Conservation (phyloP, 2,888 invertebrate species). For the Diogma glabrata region DNA sequence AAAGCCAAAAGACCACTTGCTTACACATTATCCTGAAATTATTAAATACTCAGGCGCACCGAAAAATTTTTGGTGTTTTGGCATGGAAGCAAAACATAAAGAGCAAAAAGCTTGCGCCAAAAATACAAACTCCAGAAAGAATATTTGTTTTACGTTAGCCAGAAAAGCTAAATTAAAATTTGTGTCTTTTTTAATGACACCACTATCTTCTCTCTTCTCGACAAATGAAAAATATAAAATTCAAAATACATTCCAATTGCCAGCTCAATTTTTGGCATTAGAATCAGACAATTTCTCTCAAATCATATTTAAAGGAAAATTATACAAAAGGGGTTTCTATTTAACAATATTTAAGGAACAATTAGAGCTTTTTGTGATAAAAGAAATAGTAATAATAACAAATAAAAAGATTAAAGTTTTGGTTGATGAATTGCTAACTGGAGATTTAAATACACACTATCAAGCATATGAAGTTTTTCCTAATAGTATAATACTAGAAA, state of each 20-base stretch:
- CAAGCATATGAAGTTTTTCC: background rate
- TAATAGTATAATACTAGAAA: background rate
- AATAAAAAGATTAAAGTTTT: background rate
- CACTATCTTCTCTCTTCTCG: background rate
- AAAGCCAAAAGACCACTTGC: conserved; percentile 13
- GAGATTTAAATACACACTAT: background rate
- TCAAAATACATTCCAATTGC: too few species aligned
- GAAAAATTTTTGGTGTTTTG: conserved; percentile 11
- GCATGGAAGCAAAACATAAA: conserved; percentile 12
- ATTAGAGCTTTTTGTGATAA: conserved; percentile 2
- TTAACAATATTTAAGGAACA: background rate
- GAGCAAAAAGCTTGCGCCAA: conserved; percentile 10
- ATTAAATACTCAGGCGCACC: conserved; percentile 12
- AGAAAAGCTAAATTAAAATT: conserved; percentile 12
- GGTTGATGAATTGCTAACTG: background rate
- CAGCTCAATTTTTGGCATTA: background rate
- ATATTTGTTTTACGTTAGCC: conserved; percentile 9
- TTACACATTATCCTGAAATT: conserved; percentile 12
- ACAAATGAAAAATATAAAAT: background rate
- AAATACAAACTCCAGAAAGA: conserved; percentile 9
- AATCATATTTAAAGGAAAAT: background rate
- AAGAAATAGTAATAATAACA: background rate
- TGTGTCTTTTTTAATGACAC: background rate
- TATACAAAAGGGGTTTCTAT: background rate
- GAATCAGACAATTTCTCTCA: background rate